Evolutionary conservation across 2,888 invertebrate genomes (phyloP).

Genomic region (Oconnorella tubifera): DNA sequence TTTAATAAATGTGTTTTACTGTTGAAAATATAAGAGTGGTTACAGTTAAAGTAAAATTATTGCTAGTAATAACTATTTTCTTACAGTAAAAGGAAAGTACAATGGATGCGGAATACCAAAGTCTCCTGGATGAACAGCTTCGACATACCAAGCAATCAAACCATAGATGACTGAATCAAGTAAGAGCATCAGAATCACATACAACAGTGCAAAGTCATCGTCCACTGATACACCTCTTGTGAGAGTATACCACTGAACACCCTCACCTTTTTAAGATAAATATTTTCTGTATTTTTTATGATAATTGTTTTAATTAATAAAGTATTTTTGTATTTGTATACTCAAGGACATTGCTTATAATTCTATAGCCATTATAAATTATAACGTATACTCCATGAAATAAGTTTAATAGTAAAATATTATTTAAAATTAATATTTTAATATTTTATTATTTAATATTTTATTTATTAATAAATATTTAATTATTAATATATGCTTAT

Average conservation of each 20-base stretch:
- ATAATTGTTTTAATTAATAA: too few relatives aligned
- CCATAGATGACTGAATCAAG: constrained; percentile 70
- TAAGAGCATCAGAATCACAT: constrained; percentile 69
- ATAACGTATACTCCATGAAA: too few relatives aligned
- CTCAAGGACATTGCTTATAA: too few relatives aligned
- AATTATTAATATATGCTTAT: too few relatives aligned
- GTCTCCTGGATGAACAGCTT: constrained; percentile 80
- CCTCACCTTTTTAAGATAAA: constrained; percentile 49
- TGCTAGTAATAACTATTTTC: too few relatives aligned
- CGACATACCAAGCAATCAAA: constrained; percentile 75
- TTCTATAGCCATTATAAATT: too few relatives aligned
- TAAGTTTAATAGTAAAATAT: neutral
- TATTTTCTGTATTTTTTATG: too few relatives aligned
- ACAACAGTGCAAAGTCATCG: constrained; percentile 65
- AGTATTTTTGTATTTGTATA: too few relatives aligned
- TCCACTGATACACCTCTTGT: constrained; percentile 64
- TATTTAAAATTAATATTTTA: neutral
- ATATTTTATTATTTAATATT: neutral
- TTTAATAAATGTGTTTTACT: too few relatives aligned
- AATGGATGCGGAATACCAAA: constrained; percentile 78
- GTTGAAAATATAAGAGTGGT: too few relatives aligned
- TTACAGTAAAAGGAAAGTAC: constrained; percentile 73
- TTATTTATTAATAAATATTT: neutral
- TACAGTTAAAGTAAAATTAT: neutral
- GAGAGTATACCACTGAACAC: constrained; percentile 49